These are phyloP conservation scores for Gallinago stenura DNA, from an alignment of 2,797 vertebrate genomes.

Conservation along the genomic window DNA sequence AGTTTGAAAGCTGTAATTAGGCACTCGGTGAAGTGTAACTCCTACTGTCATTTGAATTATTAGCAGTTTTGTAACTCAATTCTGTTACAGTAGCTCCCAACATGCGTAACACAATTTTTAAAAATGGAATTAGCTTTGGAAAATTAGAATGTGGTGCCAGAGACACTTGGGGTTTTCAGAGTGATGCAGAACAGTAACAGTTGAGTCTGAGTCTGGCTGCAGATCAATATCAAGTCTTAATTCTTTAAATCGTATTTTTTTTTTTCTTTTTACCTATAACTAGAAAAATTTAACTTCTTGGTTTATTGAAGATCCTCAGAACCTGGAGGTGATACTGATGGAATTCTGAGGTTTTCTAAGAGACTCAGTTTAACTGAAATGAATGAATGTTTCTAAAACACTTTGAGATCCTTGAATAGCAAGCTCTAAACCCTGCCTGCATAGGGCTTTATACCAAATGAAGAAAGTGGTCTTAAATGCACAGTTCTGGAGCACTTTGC, in stretches of 20 bases:
- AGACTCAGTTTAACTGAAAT: not conserved
- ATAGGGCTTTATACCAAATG: not conserved
- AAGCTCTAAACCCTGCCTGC: not conserved
- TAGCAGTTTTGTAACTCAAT: not conserved
- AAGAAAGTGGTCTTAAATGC: not conserved
- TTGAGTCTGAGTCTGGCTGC: not conserved
- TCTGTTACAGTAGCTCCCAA: not conserved
- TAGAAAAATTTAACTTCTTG: not conserved
- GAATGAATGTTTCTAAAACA: not conserved
- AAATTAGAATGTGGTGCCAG: not conserved
- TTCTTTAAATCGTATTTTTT: not conserved
- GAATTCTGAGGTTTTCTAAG: not conserved
- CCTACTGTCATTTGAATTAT: not conserved
- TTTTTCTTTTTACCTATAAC: not conserved
- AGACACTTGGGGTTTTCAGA: not conserved
- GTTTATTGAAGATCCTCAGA: not conserved
- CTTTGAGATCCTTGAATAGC: not conserved
- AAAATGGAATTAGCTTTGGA: not conserved
- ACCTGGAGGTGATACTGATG: not conserved
- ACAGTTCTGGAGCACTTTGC: not conserved
- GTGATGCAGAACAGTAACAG: not conserved
- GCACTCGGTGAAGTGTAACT: not conserved
- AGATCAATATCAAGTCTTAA: not conserved
- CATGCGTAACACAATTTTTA: not conserved
- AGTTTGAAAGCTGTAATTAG: not conserved